Evolutionary conservation across 2,113 vertebrate species (phyloP).

Genomic region (Crotophaga sulcirostris): DNA sequence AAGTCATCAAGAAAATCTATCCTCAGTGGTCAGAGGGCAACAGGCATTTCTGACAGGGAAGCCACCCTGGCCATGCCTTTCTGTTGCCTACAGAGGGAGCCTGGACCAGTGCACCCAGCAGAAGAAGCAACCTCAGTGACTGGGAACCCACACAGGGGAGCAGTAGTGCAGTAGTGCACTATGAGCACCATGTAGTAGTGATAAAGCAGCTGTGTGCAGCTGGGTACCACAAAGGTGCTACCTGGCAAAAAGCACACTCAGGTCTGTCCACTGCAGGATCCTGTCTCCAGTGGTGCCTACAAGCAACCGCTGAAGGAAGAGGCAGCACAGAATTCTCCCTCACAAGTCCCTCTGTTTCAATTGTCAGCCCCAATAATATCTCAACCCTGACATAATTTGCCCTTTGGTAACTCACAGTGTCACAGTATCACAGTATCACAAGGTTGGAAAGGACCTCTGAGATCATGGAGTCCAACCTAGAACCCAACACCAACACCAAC

Average conservation of each 20-base stretch:
- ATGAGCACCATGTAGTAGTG: fast-evolving
- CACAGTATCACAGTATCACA: no score
- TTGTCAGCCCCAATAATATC: background rate
- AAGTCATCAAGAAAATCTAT: background rate
- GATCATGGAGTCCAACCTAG: no score
- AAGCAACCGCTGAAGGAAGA: background rate
- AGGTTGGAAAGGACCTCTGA: no score
- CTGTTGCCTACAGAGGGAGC: background rate
- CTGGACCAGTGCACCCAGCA: background rate
- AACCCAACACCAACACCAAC: no score
- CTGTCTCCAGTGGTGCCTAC: fast-evolving
- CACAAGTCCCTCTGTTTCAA: background rate
- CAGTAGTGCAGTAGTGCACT: no score
- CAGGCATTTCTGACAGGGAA: fast-evolving
- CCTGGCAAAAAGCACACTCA: background rate
- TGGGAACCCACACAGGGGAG: background rate
- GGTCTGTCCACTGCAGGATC: background rate
- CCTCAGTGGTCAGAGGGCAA: background rate
- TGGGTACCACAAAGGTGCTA: background rate
- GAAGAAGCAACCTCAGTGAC: background rate
- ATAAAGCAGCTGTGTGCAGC: background rate
- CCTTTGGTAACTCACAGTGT: background rate
- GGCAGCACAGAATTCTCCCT: background rate
- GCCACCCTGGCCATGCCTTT: background rate
- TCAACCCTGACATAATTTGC: background rate